Evolutionary conservation across 2,797 vertebrate genomes (phyloP).

Genomic region (Falco columbarius): DNA sequence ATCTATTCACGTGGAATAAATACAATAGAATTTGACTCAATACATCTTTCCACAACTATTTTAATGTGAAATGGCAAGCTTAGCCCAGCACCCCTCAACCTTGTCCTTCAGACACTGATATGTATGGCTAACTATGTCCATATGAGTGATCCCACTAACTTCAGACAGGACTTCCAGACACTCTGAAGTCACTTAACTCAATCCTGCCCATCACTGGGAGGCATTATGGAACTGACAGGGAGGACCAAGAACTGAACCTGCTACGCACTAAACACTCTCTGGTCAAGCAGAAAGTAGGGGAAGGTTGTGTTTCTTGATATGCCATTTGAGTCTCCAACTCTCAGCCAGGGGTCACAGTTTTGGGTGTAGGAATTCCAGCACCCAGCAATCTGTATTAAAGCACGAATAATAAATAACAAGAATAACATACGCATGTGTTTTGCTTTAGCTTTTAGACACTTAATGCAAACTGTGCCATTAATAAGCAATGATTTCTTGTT

Average conservation of each 20-base stretch:
- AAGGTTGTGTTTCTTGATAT: neutral
- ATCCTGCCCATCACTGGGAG: neutral
- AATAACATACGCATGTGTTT: neutral
- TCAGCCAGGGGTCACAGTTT: neutral
- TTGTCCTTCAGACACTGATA: conserved; percentile 3
- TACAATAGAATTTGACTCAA: neutral
- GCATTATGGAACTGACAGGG: neutral
- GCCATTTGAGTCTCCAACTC: neutral
- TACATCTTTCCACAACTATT: neutral
- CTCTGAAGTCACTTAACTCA: conserved; percentile 37
- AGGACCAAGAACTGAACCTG: neutral
- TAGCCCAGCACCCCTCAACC: neutral
- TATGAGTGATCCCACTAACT: conserved; percentile 28
- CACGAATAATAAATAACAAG: neutral
- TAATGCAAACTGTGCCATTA: neutral
- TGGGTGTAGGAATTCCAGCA: neutral
- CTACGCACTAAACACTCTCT: accelerated
- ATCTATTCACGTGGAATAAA: neutral
- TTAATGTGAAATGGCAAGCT: conserved; percentile 40
- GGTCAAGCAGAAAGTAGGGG: neutral
- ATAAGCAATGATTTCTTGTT: neutral
- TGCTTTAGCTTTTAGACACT: neutral
- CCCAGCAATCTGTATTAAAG: neutral
- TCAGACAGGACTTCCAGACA: neutral
- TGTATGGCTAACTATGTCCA: conserved; percentile 16